These are phyloP conservation scores for Drosophila malerkotliana DNA, from an alignment of 1,140 invertebrate species.

Conservation along the genomic window DNA sequence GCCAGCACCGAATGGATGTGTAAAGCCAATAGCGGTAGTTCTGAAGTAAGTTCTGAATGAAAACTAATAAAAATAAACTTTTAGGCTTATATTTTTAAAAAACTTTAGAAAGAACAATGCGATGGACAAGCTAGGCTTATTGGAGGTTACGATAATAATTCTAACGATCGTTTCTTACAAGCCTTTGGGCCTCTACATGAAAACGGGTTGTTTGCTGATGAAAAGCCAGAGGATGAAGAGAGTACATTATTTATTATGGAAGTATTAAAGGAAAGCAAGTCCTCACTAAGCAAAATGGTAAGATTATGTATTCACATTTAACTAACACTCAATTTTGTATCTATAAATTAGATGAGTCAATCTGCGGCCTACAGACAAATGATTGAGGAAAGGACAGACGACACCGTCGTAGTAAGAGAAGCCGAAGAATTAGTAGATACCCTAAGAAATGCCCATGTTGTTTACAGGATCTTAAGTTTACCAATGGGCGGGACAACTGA, in stretches of 20 bases:
- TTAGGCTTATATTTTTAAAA: too few relatives aligned
- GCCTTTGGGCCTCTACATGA: conserved; percentile 14
- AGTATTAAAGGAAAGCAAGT: conserved; percentile 55
- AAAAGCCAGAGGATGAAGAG: conserved; percentile 52
- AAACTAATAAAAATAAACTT: too few relatives aligned
- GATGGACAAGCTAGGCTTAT: background rate
- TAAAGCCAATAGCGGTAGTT: background rate
- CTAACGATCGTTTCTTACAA: conserved; percentile 1
- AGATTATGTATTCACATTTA: background rate
- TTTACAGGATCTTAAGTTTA: conserved; percentile 16
- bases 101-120: background rate
- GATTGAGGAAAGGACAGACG: background rate
- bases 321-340: background rate
- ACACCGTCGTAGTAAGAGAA: background rate
- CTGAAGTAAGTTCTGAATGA: background rate
- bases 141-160: conserved; percentile 9
- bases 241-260: conserved; percentile 54
- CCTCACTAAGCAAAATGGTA: conserved; percentile 58
- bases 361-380: too few relatives aligned
- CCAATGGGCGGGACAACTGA: conserved; percentile 10
- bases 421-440: conserved; percentile 11
- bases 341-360: conserved; percentile 15
- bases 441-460: conserved; percentile 14
- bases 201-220: conserved; percentile 31
- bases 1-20: conserved; percentile 60